Conservation (phyloP, 2,113 vertebrate genomes). For the Holacanthus passer region DNA sequence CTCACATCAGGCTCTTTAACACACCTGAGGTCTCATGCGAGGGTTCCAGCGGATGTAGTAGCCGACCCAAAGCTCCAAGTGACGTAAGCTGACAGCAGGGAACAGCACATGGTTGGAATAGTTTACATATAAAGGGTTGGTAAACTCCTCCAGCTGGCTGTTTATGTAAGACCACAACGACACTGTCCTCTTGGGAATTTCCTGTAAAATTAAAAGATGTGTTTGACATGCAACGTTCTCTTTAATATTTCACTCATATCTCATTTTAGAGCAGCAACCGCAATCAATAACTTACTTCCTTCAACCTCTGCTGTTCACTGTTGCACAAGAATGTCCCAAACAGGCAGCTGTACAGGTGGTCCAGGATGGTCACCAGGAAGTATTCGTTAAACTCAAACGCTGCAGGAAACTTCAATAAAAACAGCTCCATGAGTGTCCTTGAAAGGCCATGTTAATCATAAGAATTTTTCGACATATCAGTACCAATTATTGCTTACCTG, state of each 20-base stretch:
- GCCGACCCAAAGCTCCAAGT: conserved; percentile 97
- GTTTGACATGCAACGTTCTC: background rate
- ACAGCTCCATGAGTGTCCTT: conserved; percentile 25
- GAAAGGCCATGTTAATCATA: background rate
- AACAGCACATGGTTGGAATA: conserved; percentile 96
- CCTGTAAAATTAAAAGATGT: conserved; percentile 79
- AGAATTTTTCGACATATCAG: background rate
- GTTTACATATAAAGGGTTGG: conserved; percentile 95
- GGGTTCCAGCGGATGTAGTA: conserved; percentile 99
- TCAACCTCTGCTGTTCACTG: conserved; percentile 93
- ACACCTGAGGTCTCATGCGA: conserved; percentile 94
- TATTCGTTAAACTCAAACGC: conserved; percentile 98
- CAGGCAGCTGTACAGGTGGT: conserved; percentile 97
- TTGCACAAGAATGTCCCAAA: conserved; percentile 98
- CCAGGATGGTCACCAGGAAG: conserved; percentile 95
- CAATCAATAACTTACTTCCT: conserved; percentile 87
- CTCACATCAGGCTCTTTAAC: background rate
- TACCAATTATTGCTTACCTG: conserved; percentile 85
- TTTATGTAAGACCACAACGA: conserved; percentile 98
- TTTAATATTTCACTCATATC: background rate
- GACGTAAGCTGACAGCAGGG: conserved; percentile 95
- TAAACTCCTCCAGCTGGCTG: conserved; percentile 95
- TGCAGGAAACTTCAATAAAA: conserved; percentile 91
- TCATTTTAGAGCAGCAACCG: background rate
- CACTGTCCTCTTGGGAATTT: conserved; percentile 90